Conservation (phyloP, 2,797 vertebrate species). For the Tinamus major region DNA sequence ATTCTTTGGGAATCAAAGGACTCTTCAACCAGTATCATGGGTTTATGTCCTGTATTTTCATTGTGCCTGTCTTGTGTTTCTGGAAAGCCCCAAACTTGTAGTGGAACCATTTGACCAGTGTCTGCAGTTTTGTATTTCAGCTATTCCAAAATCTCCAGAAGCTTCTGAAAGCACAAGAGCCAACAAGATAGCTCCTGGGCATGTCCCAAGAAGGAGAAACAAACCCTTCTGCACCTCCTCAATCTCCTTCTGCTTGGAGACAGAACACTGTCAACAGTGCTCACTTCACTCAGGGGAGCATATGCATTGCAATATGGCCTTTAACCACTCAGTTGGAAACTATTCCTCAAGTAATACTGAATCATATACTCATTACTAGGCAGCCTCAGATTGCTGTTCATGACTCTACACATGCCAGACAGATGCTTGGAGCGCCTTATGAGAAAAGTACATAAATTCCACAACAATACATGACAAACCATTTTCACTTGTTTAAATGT, state of each 20-base stretch:
- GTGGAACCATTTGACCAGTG: background rate
- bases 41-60: background rate
- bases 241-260: constrained; percentile 56
- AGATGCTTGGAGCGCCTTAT: background rate
- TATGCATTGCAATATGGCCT: constrained; percentile 54
- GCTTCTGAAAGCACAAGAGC: constrained; percentile 9
- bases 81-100: background rate
- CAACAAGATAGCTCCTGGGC: constrained; percentile 18
- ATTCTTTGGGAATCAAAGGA: background rate
- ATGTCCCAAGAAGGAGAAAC: constrained; percentile 18
- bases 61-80: background rate
- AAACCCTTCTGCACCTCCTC: constrained; percentile 17
- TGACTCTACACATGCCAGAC: background rate
- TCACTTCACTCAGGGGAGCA: constrained; percentile 38
- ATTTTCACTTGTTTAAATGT: background rate
- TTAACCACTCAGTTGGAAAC: constrained; percentile 35
- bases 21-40: background rate
- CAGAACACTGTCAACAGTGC: constrained; percentile 27
- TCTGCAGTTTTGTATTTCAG: background rate
- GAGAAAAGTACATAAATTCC: background rate
- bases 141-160: background rate
- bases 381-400: background rate
- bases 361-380: constrained; percentile 19
- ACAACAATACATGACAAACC: background rate
- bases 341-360: background rate